Evolutionary conservation across 2,888 invertebrate genomes (phyloP), one percentile per base, ranked within the genome.

Genomic region (Ichneumon xanthorius): DNA sequence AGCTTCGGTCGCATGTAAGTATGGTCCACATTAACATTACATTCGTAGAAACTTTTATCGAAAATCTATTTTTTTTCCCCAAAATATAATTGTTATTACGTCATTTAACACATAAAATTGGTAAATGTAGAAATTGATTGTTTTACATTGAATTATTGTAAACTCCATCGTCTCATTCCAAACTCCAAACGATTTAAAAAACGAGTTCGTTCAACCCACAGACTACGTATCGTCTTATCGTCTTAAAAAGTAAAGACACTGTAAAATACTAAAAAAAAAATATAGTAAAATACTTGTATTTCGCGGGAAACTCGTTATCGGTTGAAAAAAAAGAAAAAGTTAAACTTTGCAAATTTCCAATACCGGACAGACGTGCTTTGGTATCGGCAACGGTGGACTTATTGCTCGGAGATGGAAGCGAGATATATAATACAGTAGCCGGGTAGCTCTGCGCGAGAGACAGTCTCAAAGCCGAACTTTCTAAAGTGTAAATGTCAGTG

Each of bases 401-500:
- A 53, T 55, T 37, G 45, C 40, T 50, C 45, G 58, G 77, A 77
- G 85, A 83, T 80, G 82, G 80, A 67, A 82, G 79, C 16, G 63
- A 63, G 63, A 63, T 63, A 33, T 71, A 63, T 45, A 53, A 77
- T 33, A 53, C 67, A 58, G 71, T 53, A 77, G 63, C 48, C 72
- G 80, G 48, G 68, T 16, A 67, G 58, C 58, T 26, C 33, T 45
- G 70, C 78, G 77, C 80, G 85, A 88, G 88, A 88, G 86, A 87
- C 86, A 81, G 87, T 82, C 50, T 71, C 70, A 73, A 50, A 71
- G 78, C 82, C 83, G 83, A 88, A 94, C 94, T 94, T 94, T 94
- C 94, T 93, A 94, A 94, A 93, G 89, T 90, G 91, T 92, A 92
- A 93, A 93, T 92, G 93, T 93, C 92, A 93, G 90, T 89, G 79